Conservation (phyloP, 2,113 vertebrate genomes). For the Accipiter virgatus region DNA sequence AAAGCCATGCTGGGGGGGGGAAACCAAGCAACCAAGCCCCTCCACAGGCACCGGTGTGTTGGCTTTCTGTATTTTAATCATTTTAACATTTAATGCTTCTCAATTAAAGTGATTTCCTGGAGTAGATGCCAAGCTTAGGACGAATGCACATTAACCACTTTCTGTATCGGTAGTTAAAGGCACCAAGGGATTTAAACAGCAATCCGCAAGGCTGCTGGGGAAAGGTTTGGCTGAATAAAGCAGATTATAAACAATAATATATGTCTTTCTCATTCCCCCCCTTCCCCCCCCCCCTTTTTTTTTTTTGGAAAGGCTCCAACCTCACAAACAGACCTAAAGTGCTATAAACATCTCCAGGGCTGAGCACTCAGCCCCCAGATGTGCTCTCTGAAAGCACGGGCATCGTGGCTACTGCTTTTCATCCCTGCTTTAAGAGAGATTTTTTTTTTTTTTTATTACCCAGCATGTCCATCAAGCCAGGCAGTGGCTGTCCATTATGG, state of each 20-base stretch:
- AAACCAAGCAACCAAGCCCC: background rate
- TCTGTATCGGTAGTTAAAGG: slow-evolving; percentile 84
- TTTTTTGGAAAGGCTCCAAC: slow-evolving; percentile 75
- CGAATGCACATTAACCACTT: slow-evolving; percentile 81
- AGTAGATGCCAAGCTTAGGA: slow-evolving; percentile 80
- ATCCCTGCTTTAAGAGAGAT: background rate
- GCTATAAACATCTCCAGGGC: slow-evolving; percentile 75
- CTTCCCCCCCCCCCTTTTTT: background rate
- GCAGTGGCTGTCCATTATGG: background rate
- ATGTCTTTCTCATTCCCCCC: slow-evolving; percentile 64
- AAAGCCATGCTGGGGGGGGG: background rate
- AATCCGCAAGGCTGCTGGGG: slow-evolving; percentile 78
- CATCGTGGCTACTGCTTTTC: background rate
- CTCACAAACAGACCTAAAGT: slow-evolving; percentile 76
- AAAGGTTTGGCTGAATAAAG: slow-evolving; percentile 85
- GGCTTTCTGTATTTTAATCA: slow-evolving; percentile 77
- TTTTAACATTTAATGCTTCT: slow-evolving; percentile 85
- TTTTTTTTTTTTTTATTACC: slow-evolving; percentile 47
- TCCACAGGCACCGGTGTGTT: slow-evolving; percentile 49
- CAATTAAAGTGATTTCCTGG: slow-evolving; percentile 86
- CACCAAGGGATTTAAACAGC: slow-evolving; percentile 85
- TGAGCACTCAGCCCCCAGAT: slow-evolving; percentile 49
- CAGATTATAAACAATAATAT: slow-evolving; percentile 90
- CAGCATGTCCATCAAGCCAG: slow-evolving; percentile 40
- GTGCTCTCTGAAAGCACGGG: slow-evolving; percentile 39